Percentiles rank a stretch among this genome's conserved stretches.
These are phyloP conservation scores for Yponomeuta sedellus DNA, from an alignment of 2,888 invertebrate genomes.

Conservation along the genomic window DNA sequence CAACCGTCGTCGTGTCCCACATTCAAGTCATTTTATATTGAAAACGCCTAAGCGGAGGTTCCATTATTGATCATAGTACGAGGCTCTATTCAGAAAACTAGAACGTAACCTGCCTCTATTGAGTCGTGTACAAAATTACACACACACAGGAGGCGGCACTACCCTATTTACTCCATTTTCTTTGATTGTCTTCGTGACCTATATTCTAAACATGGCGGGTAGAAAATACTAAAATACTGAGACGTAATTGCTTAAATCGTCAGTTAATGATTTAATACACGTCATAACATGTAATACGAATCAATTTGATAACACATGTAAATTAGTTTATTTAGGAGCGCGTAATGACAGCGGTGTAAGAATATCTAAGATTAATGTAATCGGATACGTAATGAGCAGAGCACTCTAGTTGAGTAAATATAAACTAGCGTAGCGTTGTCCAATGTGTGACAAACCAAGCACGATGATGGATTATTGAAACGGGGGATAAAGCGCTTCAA, in stretches of 20 bases:
- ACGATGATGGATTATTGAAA: not conserved
- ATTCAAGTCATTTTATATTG: not conserved
- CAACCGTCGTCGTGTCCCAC: not conserved
- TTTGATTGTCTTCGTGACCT: slow-evolving; percentile 63
- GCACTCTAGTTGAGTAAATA: not conserved
- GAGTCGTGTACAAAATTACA: slow-evolving; percentile 47
- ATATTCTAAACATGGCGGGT: slow-evolving; percentile 35
- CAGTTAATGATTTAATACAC: too few relatives aligned
- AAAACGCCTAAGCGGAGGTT: not conserved
- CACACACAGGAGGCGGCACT: slow-evolving; percentile 24
- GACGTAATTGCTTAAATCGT: too few relatives aligned
- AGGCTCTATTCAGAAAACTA: slow-evolving; percentile 29
- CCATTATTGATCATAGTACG: slow-evolving; percentile 1
- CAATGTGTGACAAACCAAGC: not conserved
- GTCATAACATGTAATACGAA: too few relatives aligned
- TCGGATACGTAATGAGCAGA: not conserved
- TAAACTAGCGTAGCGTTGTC: not conserved
- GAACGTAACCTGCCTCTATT: slow-evolving; percentile 31
- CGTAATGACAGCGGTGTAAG: not conserved
- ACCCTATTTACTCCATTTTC: slow-evolving; percentile 35
- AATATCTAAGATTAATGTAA: not conserved
- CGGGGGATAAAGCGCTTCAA: not conserved
- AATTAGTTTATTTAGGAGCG: too few relatives aligned
- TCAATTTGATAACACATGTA: too few relatives aligned
- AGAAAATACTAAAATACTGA: too few relatives aligned